Conservation (phyloP, 2,888 invertebrate species). For the Formica aserva region DNA sequence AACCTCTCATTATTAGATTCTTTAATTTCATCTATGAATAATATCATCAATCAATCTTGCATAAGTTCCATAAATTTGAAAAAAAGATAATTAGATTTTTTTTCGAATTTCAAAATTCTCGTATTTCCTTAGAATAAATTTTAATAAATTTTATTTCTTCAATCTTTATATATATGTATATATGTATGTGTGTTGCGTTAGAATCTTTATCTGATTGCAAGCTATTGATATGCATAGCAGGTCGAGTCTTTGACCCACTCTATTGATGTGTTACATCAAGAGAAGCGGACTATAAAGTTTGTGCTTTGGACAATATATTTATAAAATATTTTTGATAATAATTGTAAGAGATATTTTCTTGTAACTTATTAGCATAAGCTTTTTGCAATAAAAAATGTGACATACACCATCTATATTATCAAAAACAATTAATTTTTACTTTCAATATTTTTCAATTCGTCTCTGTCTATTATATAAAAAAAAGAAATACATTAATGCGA, state of each 20-base stretch:
- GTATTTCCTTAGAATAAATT: background rate
- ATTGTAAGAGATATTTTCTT: background rate
- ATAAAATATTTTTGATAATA: background rate
- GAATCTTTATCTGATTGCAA: conserved; percentile 27
- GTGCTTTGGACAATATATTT: conserved; percentile 11
- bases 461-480: background rate
- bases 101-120: background rate
- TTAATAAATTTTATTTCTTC: background rate
- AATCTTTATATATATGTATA: conserved; percentile 8
- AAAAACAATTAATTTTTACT: background rate
- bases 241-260: conserved; percentile 65
- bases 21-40: background rate
- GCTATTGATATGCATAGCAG: conserved; percentile 57
- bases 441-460: background rate
- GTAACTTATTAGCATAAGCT: background rate
- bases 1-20: background rate
- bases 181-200: conserved; percentile 43
- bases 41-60: background rate
- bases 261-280: conserved; percentile 54
- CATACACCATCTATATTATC: background rate
- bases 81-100: background rate
- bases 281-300: conserved; percentile 47
- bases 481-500: background rate
- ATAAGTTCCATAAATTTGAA: conserved; percentile 26
- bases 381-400: background rate